A percentile compares a stretch with the other conserved stretches of the same genome.
These are phyloP conservation scores for Rotaria macrura DNA, from an alignment of 2,888 invertebrate species.

Conservation along the genomic window DNA sequence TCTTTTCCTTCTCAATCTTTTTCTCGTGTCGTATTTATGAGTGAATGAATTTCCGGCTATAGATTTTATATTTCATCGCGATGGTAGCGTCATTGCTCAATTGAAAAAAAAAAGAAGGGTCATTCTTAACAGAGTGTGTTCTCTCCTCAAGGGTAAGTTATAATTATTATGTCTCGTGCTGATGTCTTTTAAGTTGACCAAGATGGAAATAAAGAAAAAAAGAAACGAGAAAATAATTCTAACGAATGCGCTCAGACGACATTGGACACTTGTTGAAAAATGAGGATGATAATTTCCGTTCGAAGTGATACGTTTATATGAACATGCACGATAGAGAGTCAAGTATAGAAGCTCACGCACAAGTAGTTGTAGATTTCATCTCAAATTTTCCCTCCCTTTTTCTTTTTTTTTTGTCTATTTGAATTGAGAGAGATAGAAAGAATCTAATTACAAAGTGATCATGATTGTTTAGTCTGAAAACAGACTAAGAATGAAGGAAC, in stretches of 20 bases:
- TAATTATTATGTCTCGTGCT: neutral
- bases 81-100: neutral
- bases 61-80: neutral
- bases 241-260: neutral
- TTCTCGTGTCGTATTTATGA: neutral
- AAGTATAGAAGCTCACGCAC: neutral
- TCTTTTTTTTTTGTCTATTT: too few relatives aligned
- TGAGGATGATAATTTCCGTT: neutral
- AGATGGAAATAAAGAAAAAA: neutral
- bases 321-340: neutral
- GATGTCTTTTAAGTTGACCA: neutral
- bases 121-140: neutral
- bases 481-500: neutral
- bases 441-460: constrained; percentile 15
- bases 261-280: constrained; percentile 8
- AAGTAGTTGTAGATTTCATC: neutral
- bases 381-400: neutral
- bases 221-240: neutral
- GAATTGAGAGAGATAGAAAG: neutral
- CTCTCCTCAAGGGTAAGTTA: neutral
- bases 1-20: neutral
- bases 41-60: neutral
- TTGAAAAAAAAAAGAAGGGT: neutral
- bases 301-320: neutral
- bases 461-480: constrained; percentile 7